A percentile compares a stretch with the other conserved stretches of the same genome.
These are phyloP conservation scores for Lithobius niger DNA, from an alignment of 1,140 invertebrate genomes.

Conservation along the genomic window DNA sequence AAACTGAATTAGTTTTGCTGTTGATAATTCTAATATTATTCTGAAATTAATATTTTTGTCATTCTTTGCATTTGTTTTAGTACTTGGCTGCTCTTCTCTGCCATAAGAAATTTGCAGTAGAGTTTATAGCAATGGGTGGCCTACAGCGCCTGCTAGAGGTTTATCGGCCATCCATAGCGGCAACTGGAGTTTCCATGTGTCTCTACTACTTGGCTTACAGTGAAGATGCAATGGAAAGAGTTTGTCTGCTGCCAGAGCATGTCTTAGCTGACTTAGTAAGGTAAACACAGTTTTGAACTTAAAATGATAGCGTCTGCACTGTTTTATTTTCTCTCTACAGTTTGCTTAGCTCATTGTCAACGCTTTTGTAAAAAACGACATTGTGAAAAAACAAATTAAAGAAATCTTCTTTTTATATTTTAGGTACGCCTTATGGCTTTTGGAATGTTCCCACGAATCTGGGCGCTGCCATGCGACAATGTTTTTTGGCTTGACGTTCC, in stretches of 20 bases:
- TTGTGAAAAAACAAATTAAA: too few relatives aligned
- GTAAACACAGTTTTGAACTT: slow-evolving; percentile 39
- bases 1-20: too few relatives aligned
- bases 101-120: slow-evolving; percentile 94
- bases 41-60: neutral
- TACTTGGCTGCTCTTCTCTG: slow-evolving; percentile 85
- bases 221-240: slow-evolving; percentile 92
- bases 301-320: neutral
- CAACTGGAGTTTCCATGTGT: slow-evolving; percentile 89
- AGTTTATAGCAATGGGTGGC: slow-evolving; percentile 77
- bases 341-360: slow-evolving; percentile 11
- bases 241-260: slow-evolving; percentile 66
- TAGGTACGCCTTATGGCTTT: slow-evolving; percentile 78
- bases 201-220: slow-evolving; percentile 93
- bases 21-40: too few relatives aligned
- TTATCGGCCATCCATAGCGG: slow-evolving; percentile 79
- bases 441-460: slow-evolving; percentile 92
- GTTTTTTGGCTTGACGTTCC: slow-evolving; percentile 90
- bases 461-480: slow-evolving; percentile 91
- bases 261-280: slow-evolving; percentile 63
- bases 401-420: slow-evolving; percentile 16
- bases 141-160: slow-evolving; percentile 70
- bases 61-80: slow-evolving; percentile 39
- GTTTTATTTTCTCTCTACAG: slow-evolving; percentile 6
- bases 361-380: too few relatives aligned